Percentiles rank a stretch among this genome's conserved stretches.
Evolutionary conservation across 1,140 invertebrate genomes (phyloP).

Genomic region (Drosophila watanabei): DNA sequence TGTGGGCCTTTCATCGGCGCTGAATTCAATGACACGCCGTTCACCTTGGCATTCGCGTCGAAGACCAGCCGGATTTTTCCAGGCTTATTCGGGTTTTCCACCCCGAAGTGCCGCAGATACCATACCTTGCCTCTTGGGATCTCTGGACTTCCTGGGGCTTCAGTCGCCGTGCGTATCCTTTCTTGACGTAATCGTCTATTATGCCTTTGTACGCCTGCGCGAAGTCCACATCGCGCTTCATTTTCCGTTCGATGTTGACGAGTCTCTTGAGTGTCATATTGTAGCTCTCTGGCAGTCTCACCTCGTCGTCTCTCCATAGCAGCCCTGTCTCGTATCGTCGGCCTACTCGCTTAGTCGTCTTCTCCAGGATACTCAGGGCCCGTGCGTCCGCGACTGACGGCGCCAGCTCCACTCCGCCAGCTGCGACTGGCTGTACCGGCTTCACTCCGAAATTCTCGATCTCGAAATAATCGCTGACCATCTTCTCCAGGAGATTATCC

Average conservation of each 20-base stretch:
- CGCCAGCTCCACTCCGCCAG: too few relatives aligned
- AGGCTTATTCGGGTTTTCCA: conserved; percentile 5
- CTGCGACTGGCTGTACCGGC: too few relatives aligned
- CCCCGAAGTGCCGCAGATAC: conserved; percentile 8
- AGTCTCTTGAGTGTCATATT: not conserved
- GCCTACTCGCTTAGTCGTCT: too few relatives aligned
- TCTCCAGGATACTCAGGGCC: too few relatives aligned
- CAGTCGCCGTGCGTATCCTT: not conserved
- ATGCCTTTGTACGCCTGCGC: not conserved
- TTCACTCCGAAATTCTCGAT: too few relatives aligned
- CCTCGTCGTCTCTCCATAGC: not conserved
- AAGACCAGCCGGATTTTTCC: not conserved
- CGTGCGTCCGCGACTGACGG: too few relatives aligned
- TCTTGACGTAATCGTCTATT: not conserved
- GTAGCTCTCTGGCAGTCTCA: not conserved
- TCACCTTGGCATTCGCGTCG: not conserved
- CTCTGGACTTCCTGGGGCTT: not conserved
- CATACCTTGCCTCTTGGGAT: not conserved
- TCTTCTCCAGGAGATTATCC: too few relatives aligned
- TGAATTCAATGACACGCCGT: not conserved
- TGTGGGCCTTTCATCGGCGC: not conserved
- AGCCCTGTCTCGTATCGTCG: too few relatives aligned
- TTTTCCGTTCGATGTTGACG: not conserved
- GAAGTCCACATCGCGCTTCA: not conserved
- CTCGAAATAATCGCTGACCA: too few relatives aligned